Evolutionary conservation across 1,140 invertebrate genomes (phyloP).

Genomic region (Heliothis virescens): DNA sequence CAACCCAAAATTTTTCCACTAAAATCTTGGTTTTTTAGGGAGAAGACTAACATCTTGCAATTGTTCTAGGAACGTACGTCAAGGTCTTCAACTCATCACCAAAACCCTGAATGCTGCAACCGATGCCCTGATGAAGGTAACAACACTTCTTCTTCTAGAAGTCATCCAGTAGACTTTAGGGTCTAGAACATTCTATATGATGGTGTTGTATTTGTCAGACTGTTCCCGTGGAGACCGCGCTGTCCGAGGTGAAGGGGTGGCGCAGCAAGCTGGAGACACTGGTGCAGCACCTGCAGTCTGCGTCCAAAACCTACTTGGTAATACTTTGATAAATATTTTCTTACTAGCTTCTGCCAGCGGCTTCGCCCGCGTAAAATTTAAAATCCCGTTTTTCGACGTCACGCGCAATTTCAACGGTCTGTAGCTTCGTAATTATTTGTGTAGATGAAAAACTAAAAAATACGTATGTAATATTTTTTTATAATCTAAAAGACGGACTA

Average conservation of each 20-base stretch:
- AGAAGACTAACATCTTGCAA: background rate
- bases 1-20: too few relatives aligned
- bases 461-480: too few relatives aligned
- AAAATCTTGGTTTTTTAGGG: too few relatives aligned
- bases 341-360: too few relatives aligned
- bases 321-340: constrained; percentile 41
- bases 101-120: constrained; percentile 68
- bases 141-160: background rate
- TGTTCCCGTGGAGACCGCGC: constrained; percentile 74
- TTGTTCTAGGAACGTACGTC: constrained; percentile 73
- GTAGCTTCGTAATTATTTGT: too few relatives aligned
- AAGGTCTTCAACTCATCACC: constrained; percentile 70
- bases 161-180: background rate
- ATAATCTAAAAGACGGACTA: too few relatives aligned
- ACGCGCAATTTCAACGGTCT: too few relatives aligned
- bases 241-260: constrained; percentile 73
- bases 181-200: background rate
- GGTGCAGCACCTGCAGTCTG: constrained; percentile 74
- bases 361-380: too few relatives aligned
- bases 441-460: too few relatives aligned
- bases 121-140: constrained; percentile 75
- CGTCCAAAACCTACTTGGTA: constrained; percentile 80
- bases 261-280: constrained; percentile 68
- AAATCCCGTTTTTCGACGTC: too few relatives aligned
- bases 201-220: constrained; percentile 57